A percentile compares a stretch with the other conserved stretches of the same genome.
phyloP scores from a whole-genome alignment of 2,113 vertebrate genomes.

The Crotalus horridus region DNA sequence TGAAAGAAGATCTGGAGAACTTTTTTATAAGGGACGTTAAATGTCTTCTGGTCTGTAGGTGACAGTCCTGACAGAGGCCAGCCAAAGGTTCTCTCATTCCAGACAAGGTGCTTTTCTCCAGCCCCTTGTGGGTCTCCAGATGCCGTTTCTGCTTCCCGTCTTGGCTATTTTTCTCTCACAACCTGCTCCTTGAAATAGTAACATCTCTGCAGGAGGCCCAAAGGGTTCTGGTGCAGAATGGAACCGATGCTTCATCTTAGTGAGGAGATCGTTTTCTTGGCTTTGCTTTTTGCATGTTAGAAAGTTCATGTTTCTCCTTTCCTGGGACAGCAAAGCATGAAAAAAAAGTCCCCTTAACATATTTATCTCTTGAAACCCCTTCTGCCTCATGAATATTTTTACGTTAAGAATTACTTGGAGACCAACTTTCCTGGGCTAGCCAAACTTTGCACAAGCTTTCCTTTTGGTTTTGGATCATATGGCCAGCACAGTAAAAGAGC shows the following conservation, averaged over 20 bases:
- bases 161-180: neutral
- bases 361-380: neutral
- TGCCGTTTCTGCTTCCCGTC: neutral
- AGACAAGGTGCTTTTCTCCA: neutral
- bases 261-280: neutral
- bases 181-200: neutral
- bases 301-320: rapidly evolving
- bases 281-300: neutral
- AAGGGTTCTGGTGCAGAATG: neutral
- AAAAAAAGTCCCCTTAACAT: neutral
- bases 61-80: neutral
- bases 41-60: neutral
- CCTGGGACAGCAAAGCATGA: neutral
- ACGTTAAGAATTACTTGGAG: rapidly evolving
- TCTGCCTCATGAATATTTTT: neutral
- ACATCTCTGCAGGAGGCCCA: neutral
- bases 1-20: neutral
- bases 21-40: neutral
- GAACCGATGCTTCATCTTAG: neutral
- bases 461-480: rapidly evolving
- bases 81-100: neutral
- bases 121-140: neutral
- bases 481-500: neutral
- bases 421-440: rapidly evolving
- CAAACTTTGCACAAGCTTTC: neutral